A percentile compares a stretch with the other conserved stretches of the same genome.
Conservation (phyloP, 2,113 vertebrate species). For the Thalassarche chlororhynchos region DNA sequence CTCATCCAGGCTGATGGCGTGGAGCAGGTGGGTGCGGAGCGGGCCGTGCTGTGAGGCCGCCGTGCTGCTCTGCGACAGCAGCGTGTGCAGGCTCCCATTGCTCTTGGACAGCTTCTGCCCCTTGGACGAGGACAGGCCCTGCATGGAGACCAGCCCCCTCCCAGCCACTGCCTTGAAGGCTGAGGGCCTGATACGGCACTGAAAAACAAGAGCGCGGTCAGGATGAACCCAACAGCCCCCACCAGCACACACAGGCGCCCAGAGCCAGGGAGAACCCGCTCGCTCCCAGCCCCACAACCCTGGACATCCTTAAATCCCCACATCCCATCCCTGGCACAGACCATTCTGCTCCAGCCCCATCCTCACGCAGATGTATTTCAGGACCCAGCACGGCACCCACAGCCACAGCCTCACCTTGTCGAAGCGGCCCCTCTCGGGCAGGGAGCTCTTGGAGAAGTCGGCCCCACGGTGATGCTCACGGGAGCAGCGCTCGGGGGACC, state of each 20-base stretch:
- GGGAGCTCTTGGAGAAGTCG: conserved; percentile 91
- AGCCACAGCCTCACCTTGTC: conserved; percentile 85
- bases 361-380: accelerated
- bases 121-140: conserved; percentile 89
- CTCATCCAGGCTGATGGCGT: conserved; percentile 84
- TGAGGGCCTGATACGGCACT: conserved; percentile 89
- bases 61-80: conserved; percentile 79
- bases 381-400: not conserved
- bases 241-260: not conserved
- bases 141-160: conserved; percentile 93
- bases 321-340: accelerated
- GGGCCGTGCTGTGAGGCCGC: conserved; percentile 65
- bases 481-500: conserved; percentile 86
- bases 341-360: not conserved
- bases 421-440: conserved; percentile 90
- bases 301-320: not conserved
- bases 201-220: not conserved
- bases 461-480: conserved; percentile 86
- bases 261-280: not conserved
- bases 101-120: conserved; percentile 88
- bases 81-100: conserved; percentile 83
- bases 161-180: conserved; percentile 88
- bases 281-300: not conserved
- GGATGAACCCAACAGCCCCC: not conserved
- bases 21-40: conserved; percentile 74